Evolutionary conservation across 2,888 invertebrate species (phyloP), one percentile per base, ranked within the genome.

Genomic region (Acrobasis repandana): DNA sequence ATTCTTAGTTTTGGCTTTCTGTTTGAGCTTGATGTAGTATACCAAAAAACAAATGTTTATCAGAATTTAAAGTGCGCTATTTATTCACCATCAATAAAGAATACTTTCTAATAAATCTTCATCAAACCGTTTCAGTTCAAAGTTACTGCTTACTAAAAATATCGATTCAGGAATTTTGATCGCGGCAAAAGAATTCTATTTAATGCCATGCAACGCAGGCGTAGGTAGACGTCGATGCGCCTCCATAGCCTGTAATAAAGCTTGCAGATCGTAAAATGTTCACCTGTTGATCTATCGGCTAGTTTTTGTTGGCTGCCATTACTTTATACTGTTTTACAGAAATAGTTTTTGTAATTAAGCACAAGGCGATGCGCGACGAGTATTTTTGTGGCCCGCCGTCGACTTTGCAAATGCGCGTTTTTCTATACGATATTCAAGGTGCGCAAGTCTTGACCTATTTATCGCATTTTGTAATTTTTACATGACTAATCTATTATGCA

Each of bases 311-410:
- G 67, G 72, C 71, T 66, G 61, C 61, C 63, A 50, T 63, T 64
- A 68, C 60, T 61, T 69, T 56, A 54, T 61, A 33, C 52, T 16
- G 56, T 67, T 65, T 66, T 56, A 65, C 62, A 54, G 61, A 66
- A 66, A 71, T 70, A 70, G 63, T 67, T 74, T 61, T 65, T 62
- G 81, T 82, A 80, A 85, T 85, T 84, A 86, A 83, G 83, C 76
- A 79, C 85, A 84, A 84, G 82, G 83, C 79, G 77, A 76, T 79
- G 62, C 20, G 75, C 73, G 80, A 76, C 75, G 71, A 69, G 71
- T 83, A 81, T 82, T 83, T 79, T 78, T 66, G 75, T 73, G 65
- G 67, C 72, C 64, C 65, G 70, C 65, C 69, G 71, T 71, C 65
- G 70, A 67, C 69, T 70, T 71, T 74, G 75, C 70, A 75, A 77